Percentiles rank a stretch among this genome's conserved stretches.
Conservation (phyloP, 2,888 invertebrate genomes). For the Eilema depressum region DNA sequence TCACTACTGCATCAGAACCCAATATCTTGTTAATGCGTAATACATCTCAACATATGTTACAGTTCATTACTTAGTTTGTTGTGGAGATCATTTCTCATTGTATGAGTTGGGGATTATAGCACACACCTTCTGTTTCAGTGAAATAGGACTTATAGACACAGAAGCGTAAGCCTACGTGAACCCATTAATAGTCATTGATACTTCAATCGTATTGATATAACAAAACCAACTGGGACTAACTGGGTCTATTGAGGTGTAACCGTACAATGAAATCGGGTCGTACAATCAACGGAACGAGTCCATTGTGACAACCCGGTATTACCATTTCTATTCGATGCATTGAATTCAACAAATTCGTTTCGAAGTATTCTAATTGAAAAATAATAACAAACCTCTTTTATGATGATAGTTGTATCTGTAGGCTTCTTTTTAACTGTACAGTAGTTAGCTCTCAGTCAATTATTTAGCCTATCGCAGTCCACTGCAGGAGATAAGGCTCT, state of each 20-base stretch:
- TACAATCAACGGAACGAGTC: constrained; percentile 70
- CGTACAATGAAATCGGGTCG: constrained; percentile 66
- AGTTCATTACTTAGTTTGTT: background rate
- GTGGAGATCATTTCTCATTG: background rate
- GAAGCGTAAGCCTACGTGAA: background rate
- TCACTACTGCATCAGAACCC: constrained; percentile 22
- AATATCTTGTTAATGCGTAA: constrained; percentile 38
- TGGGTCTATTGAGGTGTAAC: constrained; percentile 59
- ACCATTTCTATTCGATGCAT: constrained; percentile 57
- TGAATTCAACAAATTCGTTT: constrained; percentile 36
- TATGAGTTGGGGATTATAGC: background rate
- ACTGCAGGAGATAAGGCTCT: too few relatives aligned
- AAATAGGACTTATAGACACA: background rate
- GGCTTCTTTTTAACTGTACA: too few relatives aligned
- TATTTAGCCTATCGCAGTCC: too few relatives aligned
- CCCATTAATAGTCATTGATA: constrained; percentile 48
- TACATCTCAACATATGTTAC: constrained; percentile 20
- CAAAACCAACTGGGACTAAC: constrained; percentile 26
- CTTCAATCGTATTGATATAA: constrained; percentile 49
- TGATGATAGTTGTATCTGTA: background rate
- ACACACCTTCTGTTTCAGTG: background rate
- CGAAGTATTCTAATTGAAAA: constrained; percentile 4
- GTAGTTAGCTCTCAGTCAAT: too few relatives aligned
- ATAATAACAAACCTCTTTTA: constrained; percentile 6
- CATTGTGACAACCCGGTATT: constrained; percentile 66